Conservation (phyloP, 2,888 invertebrate genomes). For the Patella ulyssiponensis region DNA sequence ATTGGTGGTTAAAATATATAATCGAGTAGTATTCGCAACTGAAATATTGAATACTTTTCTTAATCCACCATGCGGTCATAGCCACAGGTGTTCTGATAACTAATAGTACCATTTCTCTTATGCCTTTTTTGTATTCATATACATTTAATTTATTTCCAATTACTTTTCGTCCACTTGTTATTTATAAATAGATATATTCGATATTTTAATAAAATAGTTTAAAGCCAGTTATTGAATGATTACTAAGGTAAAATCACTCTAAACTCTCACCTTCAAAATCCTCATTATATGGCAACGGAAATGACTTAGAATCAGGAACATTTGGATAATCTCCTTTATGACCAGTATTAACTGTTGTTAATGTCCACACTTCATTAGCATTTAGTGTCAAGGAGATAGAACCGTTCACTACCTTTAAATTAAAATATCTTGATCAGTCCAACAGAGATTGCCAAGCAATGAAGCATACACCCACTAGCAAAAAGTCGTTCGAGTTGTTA, state of each 20-base stretch:
- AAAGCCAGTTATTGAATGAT: no score
- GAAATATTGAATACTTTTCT: not conserved
- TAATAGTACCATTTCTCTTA: no score
- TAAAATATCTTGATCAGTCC: not conserved
- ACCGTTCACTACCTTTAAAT: conserved; percentile 48
- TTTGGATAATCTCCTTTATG: conserved; percentile 49
- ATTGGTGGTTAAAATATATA: no score
- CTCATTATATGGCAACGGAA: conserved; percentile 68
- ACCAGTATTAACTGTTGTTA: conserved; percentile 60
- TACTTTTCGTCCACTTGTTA: no score
- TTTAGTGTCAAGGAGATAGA: conserved; percentile 47
- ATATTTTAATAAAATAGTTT: no score
- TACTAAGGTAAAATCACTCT: no score
- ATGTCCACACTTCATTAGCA: conserved; percentile 63
- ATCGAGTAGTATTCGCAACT: not conserved
- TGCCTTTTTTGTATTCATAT: no score
- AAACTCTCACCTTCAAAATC: conserved; percentile 62
- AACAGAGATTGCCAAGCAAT: not conserved
- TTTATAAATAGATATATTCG: no score
- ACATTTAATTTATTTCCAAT: no score
- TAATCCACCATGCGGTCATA: no score
- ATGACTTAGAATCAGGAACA: conserved; percentile 50
- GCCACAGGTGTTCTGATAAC: no score
- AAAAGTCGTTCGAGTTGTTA: no score
- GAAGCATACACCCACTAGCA: not conserved